Percentiles rank a stretch among this genome's conserved stretches.
phyloP scores from a whole-genome alignment of 2,888 invertebrate genomes.

The Xiphydria camelus region DNA sequence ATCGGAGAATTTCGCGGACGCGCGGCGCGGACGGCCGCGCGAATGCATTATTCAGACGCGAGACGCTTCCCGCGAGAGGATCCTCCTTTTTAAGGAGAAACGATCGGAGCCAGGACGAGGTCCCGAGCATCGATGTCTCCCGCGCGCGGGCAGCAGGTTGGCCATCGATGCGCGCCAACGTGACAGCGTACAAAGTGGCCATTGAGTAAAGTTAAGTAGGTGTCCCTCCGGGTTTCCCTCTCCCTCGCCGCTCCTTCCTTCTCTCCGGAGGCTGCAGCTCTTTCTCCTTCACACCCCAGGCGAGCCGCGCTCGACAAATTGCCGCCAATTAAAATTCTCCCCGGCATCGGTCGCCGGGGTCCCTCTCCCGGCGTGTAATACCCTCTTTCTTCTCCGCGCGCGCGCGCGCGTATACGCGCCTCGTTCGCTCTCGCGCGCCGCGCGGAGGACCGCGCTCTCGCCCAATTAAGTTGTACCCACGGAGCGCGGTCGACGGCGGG shows the following conservation, averaged over 20 bases:
- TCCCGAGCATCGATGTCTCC: neutral
- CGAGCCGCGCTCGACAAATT: constrained; percentile 34
- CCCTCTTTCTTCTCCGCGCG: constrained; percentile 2
- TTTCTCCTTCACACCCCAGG: neutral
- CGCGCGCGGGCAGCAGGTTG: neutral
- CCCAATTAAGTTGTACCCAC: constrained; percentile 54
- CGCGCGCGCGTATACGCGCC: neutral
- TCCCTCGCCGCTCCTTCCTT: neutral
- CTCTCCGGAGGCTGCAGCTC: neutral
- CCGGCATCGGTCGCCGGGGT: constrained; percentile 8
- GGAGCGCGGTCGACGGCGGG: too few relatives aligned
- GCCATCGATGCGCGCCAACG: constrained; percentile 7
- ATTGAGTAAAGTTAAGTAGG: constrained; percentile 24
- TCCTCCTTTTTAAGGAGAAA: too few relatives aligned
- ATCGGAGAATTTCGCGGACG: constrained; percentile 7
- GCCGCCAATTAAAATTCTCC: constrained; percentile 48
- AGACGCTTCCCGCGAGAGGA: too few relatives aligned
- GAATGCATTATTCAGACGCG: too few relatives aligned
- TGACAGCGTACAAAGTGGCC: constrained; percentile 20
- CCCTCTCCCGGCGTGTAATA: neutral
- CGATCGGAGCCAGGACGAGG: too few relatives aligned
- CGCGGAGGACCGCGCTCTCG: constrained; percentile 43
- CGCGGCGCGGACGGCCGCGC: constrained; percentile 12
- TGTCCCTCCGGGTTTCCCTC: constrained; percentile 11
- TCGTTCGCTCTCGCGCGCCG: neutral